These are phyloP conservation scores for Tachysurus fulvidraco DNA, from an alignment of 2,113 vertebrate species.

Conservation along the genomic window DNA sequence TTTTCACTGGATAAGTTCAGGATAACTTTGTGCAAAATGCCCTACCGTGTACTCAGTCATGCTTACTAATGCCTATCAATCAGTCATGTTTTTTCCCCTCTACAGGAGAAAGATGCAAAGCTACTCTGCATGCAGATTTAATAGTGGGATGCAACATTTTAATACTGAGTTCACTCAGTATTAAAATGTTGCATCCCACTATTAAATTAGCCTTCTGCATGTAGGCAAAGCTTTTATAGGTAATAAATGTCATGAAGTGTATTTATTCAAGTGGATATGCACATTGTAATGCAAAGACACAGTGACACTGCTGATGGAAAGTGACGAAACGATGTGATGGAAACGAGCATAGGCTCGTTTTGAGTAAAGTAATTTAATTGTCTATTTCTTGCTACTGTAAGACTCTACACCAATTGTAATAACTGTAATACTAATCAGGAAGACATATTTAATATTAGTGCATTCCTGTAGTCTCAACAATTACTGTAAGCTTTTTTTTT, in stretches of 20 bases:
- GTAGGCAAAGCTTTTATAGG: constrained; percentile 9
- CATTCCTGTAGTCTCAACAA: neutral
- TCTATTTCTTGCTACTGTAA: neutral
- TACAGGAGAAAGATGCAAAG: neutral
- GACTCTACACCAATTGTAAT: neutral
- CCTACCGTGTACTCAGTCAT: neutral
- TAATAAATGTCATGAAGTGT: neutral
- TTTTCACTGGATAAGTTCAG: constrained; percentile 6
- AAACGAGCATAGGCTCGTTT: neutral
- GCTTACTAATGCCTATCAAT: constrained; percentile 1
- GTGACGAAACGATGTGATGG: too few species aligned
- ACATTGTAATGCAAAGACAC: neutral
- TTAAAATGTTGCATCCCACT: neutral
- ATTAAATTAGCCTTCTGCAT: neutral
- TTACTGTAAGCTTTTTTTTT: neutral
- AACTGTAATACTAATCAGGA: neutral
- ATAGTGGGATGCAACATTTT: neutral
- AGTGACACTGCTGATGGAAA: neutral
- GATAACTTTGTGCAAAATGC: constrained; percentile 10
- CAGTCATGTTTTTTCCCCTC: neutral
- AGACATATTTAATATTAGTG: neutral
- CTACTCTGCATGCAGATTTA: neutral
- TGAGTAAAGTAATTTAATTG: neutral
- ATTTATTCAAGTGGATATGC: constrained; percentile 11
- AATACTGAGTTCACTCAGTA: neutral